These are phyloP conservation scores for Agrotis clavis DNA, from an alignment of 2,888 invertebrate species.

Conservation along the genomic window DNA sequence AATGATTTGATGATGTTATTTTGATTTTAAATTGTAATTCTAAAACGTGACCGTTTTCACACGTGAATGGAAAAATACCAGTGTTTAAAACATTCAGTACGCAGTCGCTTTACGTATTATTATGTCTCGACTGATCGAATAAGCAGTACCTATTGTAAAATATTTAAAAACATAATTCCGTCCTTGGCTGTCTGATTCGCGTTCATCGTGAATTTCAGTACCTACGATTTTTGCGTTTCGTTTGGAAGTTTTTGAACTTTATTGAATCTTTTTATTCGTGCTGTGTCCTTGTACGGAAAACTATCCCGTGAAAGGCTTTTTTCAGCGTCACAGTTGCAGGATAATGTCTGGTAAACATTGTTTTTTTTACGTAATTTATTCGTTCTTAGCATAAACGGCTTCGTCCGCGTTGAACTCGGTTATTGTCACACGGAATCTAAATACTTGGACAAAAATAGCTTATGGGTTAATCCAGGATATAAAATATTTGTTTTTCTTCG, in stretches of 20 bases:
- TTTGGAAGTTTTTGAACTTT: not conserved
- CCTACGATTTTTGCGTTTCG: not conserved
- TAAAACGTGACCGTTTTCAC: not conserved
- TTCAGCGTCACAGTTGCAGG: not conserved
- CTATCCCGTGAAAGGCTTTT: no score
- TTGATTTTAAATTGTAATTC: not conserved
- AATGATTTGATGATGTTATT: not conserved
- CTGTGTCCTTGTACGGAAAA: no score
- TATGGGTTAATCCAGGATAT: no score
- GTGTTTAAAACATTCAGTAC: conserved; percentile 24
- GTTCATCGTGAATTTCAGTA: conserved; percentile 14
- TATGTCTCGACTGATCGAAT: not conserved
- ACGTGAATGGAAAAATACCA: not conserved
- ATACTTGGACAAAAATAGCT: no score
- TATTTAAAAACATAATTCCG: conserved; percentile 3
- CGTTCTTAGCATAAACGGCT: no score
- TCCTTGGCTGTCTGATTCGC: conserved; percentile 3
- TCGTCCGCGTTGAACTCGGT: no score
- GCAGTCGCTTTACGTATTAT: not conserved
- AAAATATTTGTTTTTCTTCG: no score
- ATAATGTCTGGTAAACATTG: not conserved
- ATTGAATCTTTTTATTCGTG: no score
- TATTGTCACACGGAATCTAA: no score
- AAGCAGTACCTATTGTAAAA: conserved; percentile 5
- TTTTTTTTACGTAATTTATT: not conserved